Conservation (phyloP, 2,113 vertebrate species). For the Polypterus bichir region DNA sequence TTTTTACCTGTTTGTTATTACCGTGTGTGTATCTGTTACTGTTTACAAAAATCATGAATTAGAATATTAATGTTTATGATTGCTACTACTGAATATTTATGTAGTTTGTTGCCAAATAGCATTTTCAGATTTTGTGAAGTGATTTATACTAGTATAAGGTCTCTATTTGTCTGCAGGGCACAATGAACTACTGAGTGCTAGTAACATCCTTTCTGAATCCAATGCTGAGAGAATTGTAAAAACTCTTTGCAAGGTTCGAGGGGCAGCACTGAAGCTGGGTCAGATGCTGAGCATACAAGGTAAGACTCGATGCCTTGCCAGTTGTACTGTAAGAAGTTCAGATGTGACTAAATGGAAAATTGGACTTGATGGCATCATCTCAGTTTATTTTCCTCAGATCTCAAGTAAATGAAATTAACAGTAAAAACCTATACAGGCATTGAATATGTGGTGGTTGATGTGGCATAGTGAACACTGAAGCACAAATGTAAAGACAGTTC, state of each 20-base stretch:
- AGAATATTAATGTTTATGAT: too few species aligned
- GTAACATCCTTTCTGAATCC: constrained; percentile 20
- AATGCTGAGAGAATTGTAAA: constrained; percentile 21
- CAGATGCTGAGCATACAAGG: constrained; percentile 28
- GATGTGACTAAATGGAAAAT: too few species aligned
- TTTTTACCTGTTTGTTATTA: too few species aligned
- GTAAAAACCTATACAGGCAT: too few species aligned
- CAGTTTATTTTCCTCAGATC: too few species aligned
- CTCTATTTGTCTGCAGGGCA: background rate
- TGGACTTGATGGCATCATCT: too few species aligned
- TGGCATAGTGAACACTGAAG: too few species aligned
- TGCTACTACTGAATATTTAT: background rate
- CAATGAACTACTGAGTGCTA: background rate
- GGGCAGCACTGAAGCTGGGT: constrained; percentile 22
- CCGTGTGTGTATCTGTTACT: background rate
- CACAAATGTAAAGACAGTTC: background rate
- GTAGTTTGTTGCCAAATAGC: background rate
- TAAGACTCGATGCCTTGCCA: background rate
- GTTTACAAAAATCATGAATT: constrained; percentile 27
- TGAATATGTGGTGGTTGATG: too few species aligned
- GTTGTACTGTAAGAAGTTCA: too few species aligned
- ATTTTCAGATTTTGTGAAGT: background rate
- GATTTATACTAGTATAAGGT: background rate
- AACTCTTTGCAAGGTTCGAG: constrained; percentile 25
- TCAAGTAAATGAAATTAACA: too few species aligned